Evolutionary conservation across 2,888 invertebrate species (phyloP).

Genomic region (Xanthia icteritia): DNA sequence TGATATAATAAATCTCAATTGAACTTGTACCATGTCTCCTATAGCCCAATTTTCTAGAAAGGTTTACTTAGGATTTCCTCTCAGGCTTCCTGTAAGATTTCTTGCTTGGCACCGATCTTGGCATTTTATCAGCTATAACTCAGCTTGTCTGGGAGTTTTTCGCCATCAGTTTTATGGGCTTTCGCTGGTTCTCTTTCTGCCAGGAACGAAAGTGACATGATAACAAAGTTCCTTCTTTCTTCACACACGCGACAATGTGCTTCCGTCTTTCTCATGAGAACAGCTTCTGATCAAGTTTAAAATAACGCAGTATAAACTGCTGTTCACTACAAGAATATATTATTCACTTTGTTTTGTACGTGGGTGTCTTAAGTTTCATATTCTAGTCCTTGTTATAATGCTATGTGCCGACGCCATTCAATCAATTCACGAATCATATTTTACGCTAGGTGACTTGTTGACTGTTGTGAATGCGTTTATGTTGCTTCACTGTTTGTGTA

Average conservation of each 20-base stretch:
- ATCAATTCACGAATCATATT: conserved; percentile 53
- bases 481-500: conserved; percentile 30
- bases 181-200: not conserved
- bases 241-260: not conserved
- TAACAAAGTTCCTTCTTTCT: not conserved
- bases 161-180: not conserved
- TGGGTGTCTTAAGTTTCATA: conserved; percentile 54
- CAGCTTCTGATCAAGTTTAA: conserved; percentile 7
- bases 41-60: conserved; percentile 16
- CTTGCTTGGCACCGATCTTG: not conserved
- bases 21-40: conserved; percentile 34
- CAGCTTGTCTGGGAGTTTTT: not conserved
- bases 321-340: conserved; percentile 20
- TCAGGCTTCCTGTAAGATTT: not conserved
- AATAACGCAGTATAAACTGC: not conserved
- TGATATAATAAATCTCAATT: conserved; percentile 53
- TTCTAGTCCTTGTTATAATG: conserved; percentile 51
- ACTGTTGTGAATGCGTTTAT: conserved; percentile 29
- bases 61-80: not conserved
- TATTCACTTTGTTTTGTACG: conserved; percentile 35
- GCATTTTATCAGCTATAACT: not conserved
- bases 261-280: not conserved
- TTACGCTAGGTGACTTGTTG: conserved; percentile 33
- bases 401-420: conserved; percentile 49
- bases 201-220: not conserved